Evolutionary conservation across 2,888 invertebrate species (phyloP).

Genomic region (Sialis fuliginosa): DNA sequence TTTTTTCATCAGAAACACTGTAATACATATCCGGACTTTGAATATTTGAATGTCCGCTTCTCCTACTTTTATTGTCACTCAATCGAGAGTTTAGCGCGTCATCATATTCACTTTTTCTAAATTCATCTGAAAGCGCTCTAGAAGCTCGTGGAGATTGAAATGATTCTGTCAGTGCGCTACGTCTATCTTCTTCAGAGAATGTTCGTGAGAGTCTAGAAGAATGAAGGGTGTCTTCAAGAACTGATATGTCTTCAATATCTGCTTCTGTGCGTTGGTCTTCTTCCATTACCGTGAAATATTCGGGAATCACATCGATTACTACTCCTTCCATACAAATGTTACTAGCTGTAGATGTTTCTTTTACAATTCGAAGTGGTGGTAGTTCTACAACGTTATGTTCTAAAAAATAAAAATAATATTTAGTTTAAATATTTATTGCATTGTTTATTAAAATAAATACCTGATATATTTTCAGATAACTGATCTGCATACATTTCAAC

Average conservation of each 20-base stretch:
- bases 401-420: constrained; percentile 15
- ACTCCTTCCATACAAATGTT: constrained; percentile 82
- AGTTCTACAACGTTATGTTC: constrained; percentile 75
- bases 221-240: constrained; percentile 6
- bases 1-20: constrained; percentile 12
- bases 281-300: constrained; percentile 60
- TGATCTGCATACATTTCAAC: constrained; percentile 91
- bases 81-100: background rate
- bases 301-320: constrained; percentile 74
- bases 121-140: background rate
- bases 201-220: background rate
- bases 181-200: background rate
- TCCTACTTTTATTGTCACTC: background rate
- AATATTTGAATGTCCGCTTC: constrained; percentile 6
- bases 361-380: constrained; percentile 72
- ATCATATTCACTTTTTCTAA: background rate
- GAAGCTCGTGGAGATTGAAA: background rate
- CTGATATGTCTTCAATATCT: constrained; percentile 50
- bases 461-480: constrained; percentile 68
- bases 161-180: background rate
- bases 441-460: constrained; percentile 18
- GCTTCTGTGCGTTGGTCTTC: constrained; percentile 75
- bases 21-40: constrained; percentile 9
- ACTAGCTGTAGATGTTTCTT: constrained; percentile 76
- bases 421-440: background rate